These are phyloP conservation scores for Philereme vetulata DNA, from an alignment of 2,888 invertebrate genomes.

Conservation along the genomic window DNA sequence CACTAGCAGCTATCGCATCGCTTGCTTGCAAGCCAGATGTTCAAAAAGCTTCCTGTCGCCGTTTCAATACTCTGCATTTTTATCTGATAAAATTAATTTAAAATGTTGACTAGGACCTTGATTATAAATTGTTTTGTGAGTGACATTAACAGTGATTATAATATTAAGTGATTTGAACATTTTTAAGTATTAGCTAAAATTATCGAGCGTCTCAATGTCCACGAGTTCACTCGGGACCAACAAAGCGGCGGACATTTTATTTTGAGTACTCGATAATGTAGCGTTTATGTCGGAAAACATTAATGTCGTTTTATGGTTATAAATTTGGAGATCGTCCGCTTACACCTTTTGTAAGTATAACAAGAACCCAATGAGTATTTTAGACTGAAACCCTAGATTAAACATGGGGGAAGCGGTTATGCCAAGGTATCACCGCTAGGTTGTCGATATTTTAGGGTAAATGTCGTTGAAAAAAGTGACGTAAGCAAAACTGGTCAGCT, in stretches of 20 bases:
- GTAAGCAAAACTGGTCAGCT: conserved; percentile 70
- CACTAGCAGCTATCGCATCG: conserved; percentile 63
- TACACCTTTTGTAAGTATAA: conserved; percentile 82
- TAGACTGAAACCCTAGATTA: conserved; percentile 52
- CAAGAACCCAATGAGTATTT: conserved; percentile 53
- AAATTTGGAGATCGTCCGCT: conserved; percentile 79
- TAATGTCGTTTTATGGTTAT: conserved; percentile 82
- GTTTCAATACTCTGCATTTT: conserved; percentile 73
- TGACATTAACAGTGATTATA: conserved; percentile 71
- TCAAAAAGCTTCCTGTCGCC: conserved; percentile 82
- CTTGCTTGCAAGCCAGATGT: conserved; percentile 82
- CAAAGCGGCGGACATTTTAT: conserved; percentile 85
- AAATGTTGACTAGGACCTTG: conserved; percentile 75
- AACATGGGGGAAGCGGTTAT: conserved; percentile 64
- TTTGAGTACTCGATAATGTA: conserved; percentile 84
- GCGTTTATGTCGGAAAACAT: conserved; percentile 81
- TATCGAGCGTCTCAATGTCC: conserved; percentile 82
- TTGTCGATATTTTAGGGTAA: conserved; percentile 71
- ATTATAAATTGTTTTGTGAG: conserved; percentile 65
- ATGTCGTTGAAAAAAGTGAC: conserved; percentile 73
- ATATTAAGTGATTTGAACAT: conserved; percentile 70
- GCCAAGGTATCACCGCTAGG: conserved; percentile 67
- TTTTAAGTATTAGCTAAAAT: conserved; percentile 67
- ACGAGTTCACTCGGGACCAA: conserved; percentile 83
- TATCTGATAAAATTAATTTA: conserved; percentile 66